Evolutionary conservation across 2,113 vertebrate genomes (phyloP).

Genomic region (Argyrosomus japonicus): DNA sequence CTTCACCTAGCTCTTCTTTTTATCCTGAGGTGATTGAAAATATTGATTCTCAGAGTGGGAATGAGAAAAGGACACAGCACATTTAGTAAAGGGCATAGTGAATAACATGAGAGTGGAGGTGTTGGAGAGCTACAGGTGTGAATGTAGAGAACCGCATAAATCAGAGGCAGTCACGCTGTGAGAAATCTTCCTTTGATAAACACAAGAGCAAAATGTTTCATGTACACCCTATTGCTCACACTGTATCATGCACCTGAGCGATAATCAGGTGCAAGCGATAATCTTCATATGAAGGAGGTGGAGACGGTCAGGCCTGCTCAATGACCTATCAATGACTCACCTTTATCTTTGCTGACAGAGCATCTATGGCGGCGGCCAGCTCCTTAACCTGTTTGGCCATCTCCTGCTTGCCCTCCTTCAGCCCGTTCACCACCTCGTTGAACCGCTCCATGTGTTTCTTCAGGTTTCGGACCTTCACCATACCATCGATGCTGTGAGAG

Average conservation of each 20-base stretch:
- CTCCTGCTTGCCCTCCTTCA: slow-evolving; percentile 95
- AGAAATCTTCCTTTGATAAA: background rate
- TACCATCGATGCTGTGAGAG: slow-evolving; percentile 89
- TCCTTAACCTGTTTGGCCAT: slow-evolving; percentile 91
- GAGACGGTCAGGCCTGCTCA: background rate
- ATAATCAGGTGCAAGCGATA: too few relatives aligned
- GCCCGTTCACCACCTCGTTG: slow-evolving; percentile 90
- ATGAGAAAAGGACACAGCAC: slow-evolving; percentile 30
- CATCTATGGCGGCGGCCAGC: slow-evolving; percentile 89
- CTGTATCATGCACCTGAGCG: background rate
- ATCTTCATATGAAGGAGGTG: background rate
- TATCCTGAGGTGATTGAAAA: slow-evolving; percentile 55
- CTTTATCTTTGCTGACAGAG: slow-evolving; percentile 93
- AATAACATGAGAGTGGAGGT: slow-evolving; percentile 11
- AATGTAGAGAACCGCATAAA: background rate
- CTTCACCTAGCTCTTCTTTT: slow-evolving; percentile 39
- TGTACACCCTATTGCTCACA: background rate
- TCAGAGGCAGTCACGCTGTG: background rate
- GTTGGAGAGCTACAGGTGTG: background rate
- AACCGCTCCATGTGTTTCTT: slow-evolving; percentile 92
- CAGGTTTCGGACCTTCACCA: slow-evolving; percentile 92
- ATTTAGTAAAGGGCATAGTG: slow-evolving; percentile 7
- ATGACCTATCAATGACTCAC: slow-evolving; percentile 69
- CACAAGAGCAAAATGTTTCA: background rate
- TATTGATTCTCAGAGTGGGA: slow-evolving; percentile 58